Conservation (phyloP, 2,888 invertebrate genomes). For the Formica aserva region DNA sequence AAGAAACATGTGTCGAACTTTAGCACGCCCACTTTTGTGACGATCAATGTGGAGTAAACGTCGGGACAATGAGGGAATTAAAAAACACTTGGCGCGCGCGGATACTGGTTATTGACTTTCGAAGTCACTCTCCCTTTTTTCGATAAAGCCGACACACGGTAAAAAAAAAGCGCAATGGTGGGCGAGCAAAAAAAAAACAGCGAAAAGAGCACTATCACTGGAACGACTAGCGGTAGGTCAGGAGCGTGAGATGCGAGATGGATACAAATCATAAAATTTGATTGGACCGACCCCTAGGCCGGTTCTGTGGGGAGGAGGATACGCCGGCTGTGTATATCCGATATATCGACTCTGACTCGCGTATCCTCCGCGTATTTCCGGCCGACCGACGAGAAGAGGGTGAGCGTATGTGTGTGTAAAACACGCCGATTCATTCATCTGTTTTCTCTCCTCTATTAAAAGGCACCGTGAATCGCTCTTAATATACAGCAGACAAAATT, state of each 20-base stretch:
- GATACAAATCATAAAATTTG: conserved; percentile 85
- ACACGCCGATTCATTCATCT: conserved; percentile 76
- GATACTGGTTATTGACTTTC: conserved; percentile 76
- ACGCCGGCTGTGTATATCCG: conserved; percentile 71
- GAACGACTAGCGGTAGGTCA: conserved; percentile 78
- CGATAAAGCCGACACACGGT: conserved; percentile 61
- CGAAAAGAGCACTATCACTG: conserved; percentile 70
- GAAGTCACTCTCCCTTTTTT: conserved; percentile 77
- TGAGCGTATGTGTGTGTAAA: conserved; percentile 42
- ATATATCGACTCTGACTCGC: conserved; percentile 76
- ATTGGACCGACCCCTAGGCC: conserved; percentile 79
- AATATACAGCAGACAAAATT: conserved; percentile 39
- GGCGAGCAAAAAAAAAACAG: conserved; percentile 53
- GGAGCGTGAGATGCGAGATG: conserved; percentile 79
- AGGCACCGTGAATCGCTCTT: conserved; percentile 48
- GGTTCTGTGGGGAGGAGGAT: conserved; percentile 59
- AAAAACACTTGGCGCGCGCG: conserved; percentile 64
- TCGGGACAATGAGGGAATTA: conserved; percentile 56
- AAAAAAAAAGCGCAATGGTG: conserved; percentile 44
- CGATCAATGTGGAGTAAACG: conserved; percentile 47
- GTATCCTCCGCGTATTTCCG: conserved; percentile 74
- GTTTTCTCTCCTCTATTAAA: conserved; percentile 42
- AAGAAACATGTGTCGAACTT: conserved; percentile 2
- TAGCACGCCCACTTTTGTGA: conserved; percentile 18
- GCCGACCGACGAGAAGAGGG: conserved; percentile 51